Evolutionary conservation across 1,140 invertebrate species (phyloP), one percentile per base, ranked within the genome.

Genomic region (Steinernema feltiae): DNA sequence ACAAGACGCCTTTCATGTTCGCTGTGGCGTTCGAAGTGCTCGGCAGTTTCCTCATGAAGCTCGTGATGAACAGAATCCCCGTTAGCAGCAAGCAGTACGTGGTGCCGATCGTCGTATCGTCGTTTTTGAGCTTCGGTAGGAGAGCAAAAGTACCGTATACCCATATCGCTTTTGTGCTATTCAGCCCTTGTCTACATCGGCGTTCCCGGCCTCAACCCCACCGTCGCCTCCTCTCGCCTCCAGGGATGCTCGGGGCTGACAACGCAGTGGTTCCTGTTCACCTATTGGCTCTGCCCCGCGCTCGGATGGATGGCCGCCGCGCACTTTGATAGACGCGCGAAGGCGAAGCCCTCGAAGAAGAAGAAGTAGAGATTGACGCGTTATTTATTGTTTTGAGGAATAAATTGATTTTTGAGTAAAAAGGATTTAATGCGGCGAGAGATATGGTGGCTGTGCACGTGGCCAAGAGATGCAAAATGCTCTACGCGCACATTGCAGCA

Each of bases 131-230:
- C 18, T 72, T 84, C 29, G 81, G 82, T 83, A 32, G 35, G 21
- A 18, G 41, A n/a, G 41, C 41, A n/a, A n/a, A 46, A 46, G 41
- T 46, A 46, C 63, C 73, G 15, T 17, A 32, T 63, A 15, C 24
- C 7, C 30, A 1, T 0, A 32, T 71, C 70, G 35, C 1, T 72
- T 73, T 63, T 15, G 17, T 24, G 3, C 12, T 1, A 75, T 83
- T 48, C 46, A 84, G 83, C 83, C 21, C 76, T 84, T 1, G 69
- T 35, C 63, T 48, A 78, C 35, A 71, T 85, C 32, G 83, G 83
- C 15, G 77, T 85, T 29, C 82, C 84, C n/a, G 83, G 84, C 27
- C 72, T 84, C 1, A 84, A 84, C 69, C 83, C 83, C 1, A 78
- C 82, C 29, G 77, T 80, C 18, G 77, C 84, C 35, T 77, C 80